phyloP scores from a whole-genome alignment of 2,888 invertebrate genomes.

The Cyclophora albipunctata region DNA sequence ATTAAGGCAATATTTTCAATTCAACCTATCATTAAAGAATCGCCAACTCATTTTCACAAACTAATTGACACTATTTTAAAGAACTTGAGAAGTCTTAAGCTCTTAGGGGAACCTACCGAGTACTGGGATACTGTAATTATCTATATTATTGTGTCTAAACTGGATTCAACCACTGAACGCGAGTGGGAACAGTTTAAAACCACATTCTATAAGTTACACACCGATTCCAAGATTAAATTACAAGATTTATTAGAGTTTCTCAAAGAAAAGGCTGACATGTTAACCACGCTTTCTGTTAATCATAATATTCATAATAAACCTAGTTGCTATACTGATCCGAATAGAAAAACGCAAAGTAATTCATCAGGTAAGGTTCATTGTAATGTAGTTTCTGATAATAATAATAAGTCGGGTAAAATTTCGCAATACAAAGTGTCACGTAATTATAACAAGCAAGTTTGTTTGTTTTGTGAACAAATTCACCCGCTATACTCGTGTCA shows the following conservation, averaged over 20 bases:
- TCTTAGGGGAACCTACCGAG: conserved; percentile 14
- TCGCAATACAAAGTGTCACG: too few relatives aligned
- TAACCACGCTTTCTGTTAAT: too few relatives aligned
- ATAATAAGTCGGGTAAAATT: too few relatives aligned
- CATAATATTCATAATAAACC: too few relatives aligned
- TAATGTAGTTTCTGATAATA: too few relatives aligned
- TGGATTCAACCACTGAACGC: conserved; percentile 16
- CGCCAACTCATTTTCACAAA: conserved; percentile 10
- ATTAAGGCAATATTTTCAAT: conserved; percentile 1
- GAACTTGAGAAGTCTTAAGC: conserved; percentile 15
- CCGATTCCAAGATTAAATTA: neutral
- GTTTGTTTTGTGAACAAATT: too few relatives aligned
- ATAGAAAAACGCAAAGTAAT: too few relatives aligned
- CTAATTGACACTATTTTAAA: conserved; percentile 13
- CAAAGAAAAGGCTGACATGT: too few relatives aligned
- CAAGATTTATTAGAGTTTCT: neutral
- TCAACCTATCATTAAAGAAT: conserved; percentile 5
- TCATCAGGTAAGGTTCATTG: too few relatives aligned
- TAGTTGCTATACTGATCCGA: too few relatives aligned
- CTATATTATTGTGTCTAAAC: conserved; percentile 13
- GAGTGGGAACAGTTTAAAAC: conserved; percentile 16
- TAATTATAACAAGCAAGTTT: too few relatives aligned
- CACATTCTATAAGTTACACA: conserved; percentile 8
- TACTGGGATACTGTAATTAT: conserved; percentile 21
- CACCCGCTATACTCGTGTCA: too few relatives aligned